Conservation (phyloP, 2,113 vertebrate genomes). For the Pituophis catenifer region DNA sequence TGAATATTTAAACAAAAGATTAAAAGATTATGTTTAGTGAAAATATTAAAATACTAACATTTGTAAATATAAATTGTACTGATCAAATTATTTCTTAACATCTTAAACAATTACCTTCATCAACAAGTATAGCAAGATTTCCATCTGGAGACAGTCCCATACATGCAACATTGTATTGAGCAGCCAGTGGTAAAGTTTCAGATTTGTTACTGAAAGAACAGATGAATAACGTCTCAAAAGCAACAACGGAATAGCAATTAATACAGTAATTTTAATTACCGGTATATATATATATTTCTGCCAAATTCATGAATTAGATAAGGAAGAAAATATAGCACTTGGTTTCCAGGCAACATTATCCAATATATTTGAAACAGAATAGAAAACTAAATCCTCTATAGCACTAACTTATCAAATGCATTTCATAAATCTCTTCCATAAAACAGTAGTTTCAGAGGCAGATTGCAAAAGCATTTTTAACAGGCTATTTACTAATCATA, state of each 20-base stretch:
- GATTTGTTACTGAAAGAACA: conserved; percentile 84
- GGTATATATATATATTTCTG: not conserved
- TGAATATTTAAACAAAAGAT: not conserved
- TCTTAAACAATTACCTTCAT: conserved; percentile 80
- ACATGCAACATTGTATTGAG: conserved; percentile 83
- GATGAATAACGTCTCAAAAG: not conserved
- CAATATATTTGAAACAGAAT: not conserved
- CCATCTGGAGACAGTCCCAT: conserved; percentile 90
- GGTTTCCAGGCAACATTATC: not conserved
- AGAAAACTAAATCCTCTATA: not conserved
- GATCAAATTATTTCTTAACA: not conserved
- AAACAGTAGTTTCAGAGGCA: not conserved
- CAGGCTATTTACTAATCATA: not conserved
- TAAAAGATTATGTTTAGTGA: not conserved
- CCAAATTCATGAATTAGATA: not conserved
- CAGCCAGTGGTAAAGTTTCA: conserved; percentile 84
- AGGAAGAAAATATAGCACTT: not conserved
- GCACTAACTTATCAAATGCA: not conserved
- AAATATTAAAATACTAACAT: not conserved
- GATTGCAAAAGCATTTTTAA: not conserved
- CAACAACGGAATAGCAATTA: not conserved
- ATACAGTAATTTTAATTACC: not conserved
- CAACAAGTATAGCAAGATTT: conserved; percentile 83
- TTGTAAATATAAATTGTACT: not conserved
- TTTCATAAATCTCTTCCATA: not conserved